phyloP scores from a whole-genome alignment of 2,113 vertebrate genomes.

The Pluvianellus socialis region DNA sequence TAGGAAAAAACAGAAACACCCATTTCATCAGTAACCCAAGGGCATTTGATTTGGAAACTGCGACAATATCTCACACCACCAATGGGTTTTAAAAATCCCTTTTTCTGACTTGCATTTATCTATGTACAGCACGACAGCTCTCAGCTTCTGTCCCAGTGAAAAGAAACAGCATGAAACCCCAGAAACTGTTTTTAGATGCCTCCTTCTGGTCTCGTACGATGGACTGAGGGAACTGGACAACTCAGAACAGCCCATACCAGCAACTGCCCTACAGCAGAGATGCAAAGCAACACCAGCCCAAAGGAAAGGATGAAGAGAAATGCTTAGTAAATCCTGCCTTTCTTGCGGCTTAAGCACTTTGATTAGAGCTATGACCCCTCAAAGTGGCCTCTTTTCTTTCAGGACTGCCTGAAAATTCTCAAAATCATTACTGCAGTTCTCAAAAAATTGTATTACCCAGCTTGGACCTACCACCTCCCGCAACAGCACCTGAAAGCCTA shows the following conservation, averaged over 20 bases:
- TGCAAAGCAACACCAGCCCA: not conserved
- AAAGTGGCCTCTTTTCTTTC: not conserved
- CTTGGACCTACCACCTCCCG: not conserved
- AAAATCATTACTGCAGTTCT: not conserved
- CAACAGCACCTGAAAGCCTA: not conserved
- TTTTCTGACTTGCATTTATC: not conserved
- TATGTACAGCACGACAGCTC: rapidly evolving
- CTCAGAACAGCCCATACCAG: not conserved
- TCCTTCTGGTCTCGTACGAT: rapidly evolving
- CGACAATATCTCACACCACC: not conserved
- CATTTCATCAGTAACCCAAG: not conserved
- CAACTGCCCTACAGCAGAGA: rapidly evolving
- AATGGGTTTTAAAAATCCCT: rapidly evolving
- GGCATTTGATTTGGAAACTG: not conserved
- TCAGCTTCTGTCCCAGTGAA: not conserved
- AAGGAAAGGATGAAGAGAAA: not conserved
- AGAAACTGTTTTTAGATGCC: not conserved
- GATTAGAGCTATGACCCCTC: not conserved
- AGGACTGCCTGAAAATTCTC: not conserved
- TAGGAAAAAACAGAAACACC: not conserved
- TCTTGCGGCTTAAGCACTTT: not conserved
- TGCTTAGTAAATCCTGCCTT: not conserved
- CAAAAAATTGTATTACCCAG: not conserved
- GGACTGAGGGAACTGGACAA: not conserved
- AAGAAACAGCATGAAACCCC: not conserved